phyloP scores from a whole-genome alignment of 2,888 invertebrate genomes.

The Gandaritis pyraliata region DNA sequence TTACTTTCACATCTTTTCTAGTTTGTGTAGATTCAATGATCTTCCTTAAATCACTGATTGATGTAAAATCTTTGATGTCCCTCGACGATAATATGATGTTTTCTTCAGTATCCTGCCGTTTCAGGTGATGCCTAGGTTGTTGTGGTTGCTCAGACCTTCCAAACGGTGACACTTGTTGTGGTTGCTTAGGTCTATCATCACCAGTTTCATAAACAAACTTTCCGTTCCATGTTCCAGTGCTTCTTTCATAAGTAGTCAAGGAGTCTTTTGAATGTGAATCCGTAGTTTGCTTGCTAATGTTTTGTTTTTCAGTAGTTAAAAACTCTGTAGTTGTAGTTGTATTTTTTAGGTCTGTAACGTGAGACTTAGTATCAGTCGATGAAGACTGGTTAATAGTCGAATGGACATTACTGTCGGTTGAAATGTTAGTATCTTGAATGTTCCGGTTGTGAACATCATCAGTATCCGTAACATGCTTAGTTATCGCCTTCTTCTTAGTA shows the following conservation, averaged over 20 bases:
- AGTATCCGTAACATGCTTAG: slow-evolving; percentile 60
- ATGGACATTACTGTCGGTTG: slow-evolving; percentile 52
- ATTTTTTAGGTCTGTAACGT: slow-evolving; percentile 59
- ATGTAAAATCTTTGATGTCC: slow-evolving; percentile 80
- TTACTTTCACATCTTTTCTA: slow-evolving; percentile 75
- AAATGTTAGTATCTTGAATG: slow-evolving; percentile 50
- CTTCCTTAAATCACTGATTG: slow-evolving; percentile 76
- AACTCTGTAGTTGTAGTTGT: slow-evolving; percentile 67
- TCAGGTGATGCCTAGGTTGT: slow-evolving; percentile 72
- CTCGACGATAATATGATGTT: slow-evolving; percentile 78
- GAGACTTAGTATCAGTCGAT: slow-evolving; percentile 58
- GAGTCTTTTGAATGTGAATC: slow-evolving; percentile 72
- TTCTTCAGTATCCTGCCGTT: slow-evolving; percentile 78
- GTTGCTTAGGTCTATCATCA: slow-evolving; percentile 71
- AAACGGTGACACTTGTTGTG: slow-evolving; percentile 75
- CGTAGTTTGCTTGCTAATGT: slow-evolving; percentile 72
- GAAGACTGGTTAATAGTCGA: slow-evolving; percentile 57
- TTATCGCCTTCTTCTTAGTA: slow-evolving; percentile 74
- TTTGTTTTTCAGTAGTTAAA: slow-evolving; percentile 76
- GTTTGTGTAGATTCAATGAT: slow-evolving; percentile 74
- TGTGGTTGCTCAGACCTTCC: slow-evolving; percentile 74
- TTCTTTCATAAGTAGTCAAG: slow-evolving; percentile 73
- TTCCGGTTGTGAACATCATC: slow-evolving; percentile 60
- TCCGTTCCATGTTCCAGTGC: slow-evolving; percentile 84
- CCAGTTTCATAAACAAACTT: slow-evolving; percentile 82